phyloP scores from a whole-genome alignment of 2,888 invertebrate genomes.

The Andrena bucephala region DNA sequence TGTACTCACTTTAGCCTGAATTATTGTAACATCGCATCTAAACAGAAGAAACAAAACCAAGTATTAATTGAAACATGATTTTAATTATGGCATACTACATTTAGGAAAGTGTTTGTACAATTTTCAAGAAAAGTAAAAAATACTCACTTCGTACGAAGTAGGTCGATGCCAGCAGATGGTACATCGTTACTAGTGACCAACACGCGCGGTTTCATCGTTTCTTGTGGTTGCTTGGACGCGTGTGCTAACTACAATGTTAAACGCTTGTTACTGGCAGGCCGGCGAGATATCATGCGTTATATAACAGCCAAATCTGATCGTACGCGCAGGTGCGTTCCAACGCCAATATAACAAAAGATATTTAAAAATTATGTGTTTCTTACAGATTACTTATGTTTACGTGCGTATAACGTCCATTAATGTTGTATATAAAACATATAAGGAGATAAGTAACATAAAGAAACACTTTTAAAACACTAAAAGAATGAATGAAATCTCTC shows the following conservation, averaged over 20 bases:
- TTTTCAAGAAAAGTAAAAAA: background rate
- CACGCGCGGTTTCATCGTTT: constrained; percentile 85
- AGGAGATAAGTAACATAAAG: too few species aligned
- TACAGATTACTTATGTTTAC: background rate
- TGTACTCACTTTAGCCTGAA: constrained; percentile 62
- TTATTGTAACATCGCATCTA: constrained; percentile 80
- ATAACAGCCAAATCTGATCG: constrained; percentile 37
- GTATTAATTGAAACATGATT: background rate
- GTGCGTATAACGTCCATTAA: background rate
- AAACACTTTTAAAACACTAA: too few species aligned
- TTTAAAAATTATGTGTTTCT: background rate
- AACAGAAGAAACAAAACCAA: constrained; percentile 21
- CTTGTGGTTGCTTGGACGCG: background rate
- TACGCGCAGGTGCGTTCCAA: constrained; percentile 40
- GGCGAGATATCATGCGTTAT: constrained; percentile 37
- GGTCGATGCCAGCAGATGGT: constrained; percentile 84
- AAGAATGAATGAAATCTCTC: too few species aligned
- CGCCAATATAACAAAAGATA: constrained; percentile 16
- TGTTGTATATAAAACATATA: too few species aligned
- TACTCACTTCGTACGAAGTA: constrained; percentile 84
- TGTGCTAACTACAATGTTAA: background rate
- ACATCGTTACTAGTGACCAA: constrained; percentile 85
- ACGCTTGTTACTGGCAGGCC: constrained; percentile 9
- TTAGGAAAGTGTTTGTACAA: too few species aligned
- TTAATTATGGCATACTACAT: background rate